A percentile compares a stretch with the other conserved stretches of the same genome.
Conservation (phyloP, 2,888 invertebrate genomes). For the Xanthorhoe spadicearia region DNA sequence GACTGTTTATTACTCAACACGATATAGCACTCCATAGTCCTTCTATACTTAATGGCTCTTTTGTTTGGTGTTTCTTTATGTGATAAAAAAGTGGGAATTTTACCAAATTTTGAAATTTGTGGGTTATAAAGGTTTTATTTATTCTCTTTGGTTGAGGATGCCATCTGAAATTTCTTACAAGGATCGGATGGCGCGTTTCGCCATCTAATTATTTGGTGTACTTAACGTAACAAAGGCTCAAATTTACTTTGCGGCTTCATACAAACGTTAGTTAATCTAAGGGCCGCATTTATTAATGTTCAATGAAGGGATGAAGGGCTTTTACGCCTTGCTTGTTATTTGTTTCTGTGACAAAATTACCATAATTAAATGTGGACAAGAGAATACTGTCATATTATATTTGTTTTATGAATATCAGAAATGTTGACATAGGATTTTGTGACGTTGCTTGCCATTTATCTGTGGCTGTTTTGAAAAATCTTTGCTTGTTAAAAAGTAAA, state of each 20-base stretch:
- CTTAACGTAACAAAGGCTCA: constrained; percentile 11
- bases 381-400: no score
- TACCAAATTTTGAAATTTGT: no score
- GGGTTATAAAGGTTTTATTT: background rate
- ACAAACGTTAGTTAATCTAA: constrained; percentile 15
- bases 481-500: no score
- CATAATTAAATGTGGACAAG: background rate
- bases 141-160: background rate
- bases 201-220: constrained; percentile 10
- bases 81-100: background rate
- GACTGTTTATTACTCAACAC: no score
- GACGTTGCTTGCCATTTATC: no score
- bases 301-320: constrained; percentile 9
- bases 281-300: constrained; percentile 21
- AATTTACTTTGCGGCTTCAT: constrained; percentile 13
- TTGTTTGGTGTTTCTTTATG: no score
- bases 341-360: constrained; percentile 3
- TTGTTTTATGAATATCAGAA: no score
- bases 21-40: no score
- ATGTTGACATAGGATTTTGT: no score
- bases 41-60: no score
- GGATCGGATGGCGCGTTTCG: constrained; percentile 7
- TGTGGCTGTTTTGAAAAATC: no score
- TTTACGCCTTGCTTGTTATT: constrained; percentile 7
- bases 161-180: background rate